Evolutionary conservation across 2,888 invertebrate genomes (phyloP).

Genomic region (Torymus tubicola): DNA sequence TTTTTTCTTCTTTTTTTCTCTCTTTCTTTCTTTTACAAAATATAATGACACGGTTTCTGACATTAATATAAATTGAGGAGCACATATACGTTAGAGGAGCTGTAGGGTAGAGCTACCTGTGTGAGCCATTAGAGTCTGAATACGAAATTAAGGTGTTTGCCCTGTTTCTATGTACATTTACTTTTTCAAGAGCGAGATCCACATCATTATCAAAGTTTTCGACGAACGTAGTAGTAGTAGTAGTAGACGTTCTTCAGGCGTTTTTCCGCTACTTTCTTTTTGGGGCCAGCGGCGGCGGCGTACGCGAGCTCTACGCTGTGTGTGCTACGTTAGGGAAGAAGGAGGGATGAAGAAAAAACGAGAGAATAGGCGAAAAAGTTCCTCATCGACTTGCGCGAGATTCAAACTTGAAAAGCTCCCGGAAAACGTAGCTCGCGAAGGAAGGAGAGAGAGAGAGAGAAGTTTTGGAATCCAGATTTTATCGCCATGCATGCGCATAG

Average conservation of each 20-base stretch:
- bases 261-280: slow-evolving; percentile 8
- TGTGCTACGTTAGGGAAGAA: too few species aligned
- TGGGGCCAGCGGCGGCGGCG: not conserved
- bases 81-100: too few species aligned
- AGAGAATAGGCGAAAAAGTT: slow-evolving; percentile 20
- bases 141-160: not conserved
- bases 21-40: too few species aligned
- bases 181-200: slow-evolving; percentile 10
- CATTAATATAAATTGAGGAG: too few species aligned
- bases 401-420: slow-evolving; percentile 9
- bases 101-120: not conserved
- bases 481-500: slow-evolving; percentile 8
- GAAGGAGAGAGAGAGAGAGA: not conserved
- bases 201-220: slow-evolving; percentile 18
- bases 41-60: too few species aligned
- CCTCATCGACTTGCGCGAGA: slow-evolving; percentile 12
- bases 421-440: not conserved
- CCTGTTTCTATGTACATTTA: not conserved
- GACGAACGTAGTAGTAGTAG: not conserved
- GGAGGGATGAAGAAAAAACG: not conserved
- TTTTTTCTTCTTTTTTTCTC: too few species aligned
- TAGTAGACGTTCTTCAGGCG: slow-evolving; percentile 1
- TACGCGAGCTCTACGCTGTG: too few species aligned
- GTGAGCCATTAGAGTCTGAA: not conserved
- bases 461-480: slow-evolving; percentile 25